Evolutionary conservation across 2,888 invertebrate genomes (phyloP).

Genomic region (Quadriops clusia): DNA sequence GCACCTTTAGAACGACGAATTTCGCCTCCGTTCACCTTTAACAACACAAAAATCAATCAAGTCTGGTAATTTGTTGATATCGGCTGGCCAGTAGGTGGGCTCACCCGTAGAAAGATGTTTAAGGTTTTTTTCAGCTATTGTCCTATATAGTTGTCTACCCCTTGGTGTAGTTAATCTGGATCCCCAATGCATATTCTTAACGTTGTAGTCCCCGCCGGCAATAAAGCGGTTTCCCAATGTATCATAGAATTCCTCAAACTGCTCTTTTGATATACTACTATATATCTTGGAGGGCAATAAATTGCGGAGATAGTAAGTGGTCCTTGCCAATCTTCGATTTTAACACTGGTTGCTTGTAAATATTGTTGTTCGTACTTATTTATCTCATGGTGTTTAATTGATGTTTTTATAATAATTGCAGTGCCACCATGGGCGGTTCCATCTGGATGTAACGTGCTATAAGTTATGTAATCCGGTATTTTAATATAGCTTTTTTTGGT

Average conservation of each 20-base stretch:
- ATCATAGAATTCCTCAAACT: slow-evolving; percentile 2
- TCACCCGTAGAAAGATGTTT: slow-evolving; percentile 5
- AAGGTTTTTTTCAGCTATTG: slow-evolving; percentile 6
- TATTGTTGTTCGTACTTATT: slow-evolving; percentile 6
- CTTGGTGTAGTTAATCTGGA: slow-evolving; percentile 5
- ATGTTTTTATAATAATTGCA: slow-evolving; percentile 10
- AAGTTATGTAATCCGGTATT: slow-evolving; percentile 9
- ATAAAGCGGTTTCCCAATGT: slow-evolving; percentile 5
- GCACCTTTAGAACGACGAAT: too few species aligned
- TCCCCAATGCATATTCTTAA: slow-evolving; percentile 2
- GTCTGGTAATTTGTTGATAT: slow-evolving; percentile 3
- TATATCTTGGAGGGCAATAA: slow-evolving; percentile 6
- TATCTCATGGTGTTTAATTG: slow-evolving; percentile 12
- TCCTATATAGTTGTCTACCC: slow-evolving; percentile 5
- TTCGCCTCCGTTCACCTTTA: slow-evolving; percentile 3
- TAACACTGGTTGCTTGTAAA: slow-evolving; percentile 7
- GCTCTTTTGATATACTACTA: too few species aligned
- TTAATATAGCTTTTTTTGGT: slow-evolving; percentile 6
- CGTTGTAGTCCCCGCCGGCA: slow-evolving; percentile 7
- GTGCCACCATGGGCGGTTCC: slow-evolving; percentile 9
- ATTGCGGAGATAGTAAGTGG: slow-evolving; percentile 7
- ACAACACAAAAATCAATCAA: neutral
- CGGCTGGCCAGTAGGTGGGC: slow-evolving; percentile 3
- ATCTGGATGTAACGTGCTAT: slow-evolving; percentile 10
- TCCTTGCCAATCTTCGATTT: slow-evolving; percentile 6